A percentile compares a stretch with the other conserved stretches of the same genome.
Evolutionary conservation across 1,140 invertebrate species (phyloP).

Genomic region (Lepidurus couesii): DNA sequence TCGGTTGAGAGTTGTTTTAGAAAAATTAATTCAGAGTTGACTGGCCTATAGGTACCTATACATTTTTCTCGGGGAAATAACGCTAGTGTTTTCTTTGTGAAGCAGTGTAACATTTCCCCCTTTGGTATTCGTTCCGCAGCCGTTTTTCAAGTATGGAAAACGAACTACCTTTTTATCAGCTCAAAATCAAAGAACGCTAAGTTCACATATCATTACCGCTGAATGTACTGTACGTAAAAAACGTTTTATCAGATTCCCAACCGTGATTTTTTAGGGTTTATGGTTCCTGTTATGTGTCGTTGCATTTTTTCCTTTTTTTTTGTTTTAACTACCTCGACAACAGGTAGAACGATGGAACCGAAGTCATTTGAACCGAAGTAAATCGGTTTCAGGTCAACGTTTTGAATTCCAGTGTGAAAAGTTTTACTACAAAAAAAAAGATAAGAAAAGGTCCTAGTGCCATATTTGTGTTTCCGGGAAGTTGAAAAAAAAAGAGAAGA

Average conservation of each 20-base stretch:
- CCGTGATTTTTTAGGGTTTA: not conserved
- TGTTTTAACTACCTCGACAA: not conserved
- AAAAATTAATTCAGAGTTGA: not conserved
- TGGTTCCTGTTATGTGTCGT: not conserved
- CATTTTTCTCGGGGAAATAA: not conserved
- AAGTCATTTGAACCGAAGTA: no score
- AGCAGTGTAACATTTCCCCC: not conserved
- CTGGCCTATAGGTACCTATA: not conserved
- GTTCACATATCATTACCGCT: not conserved
- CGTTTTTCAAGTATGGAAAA: not conserved
- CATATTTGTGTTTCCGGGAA: no score
- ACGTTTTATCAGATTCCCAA: not conserved
- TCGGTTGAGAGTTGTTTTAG: no score
- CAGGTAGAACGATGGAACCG: no score
- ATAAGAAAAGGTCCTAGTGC: no score
- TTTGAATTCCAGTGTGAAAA: no score
- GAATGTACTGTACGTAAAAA: not conserved
- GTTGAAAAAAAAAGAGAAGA: no score
- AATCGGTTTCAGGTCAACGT: no score
- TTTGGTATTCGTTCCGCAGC: not conserved
- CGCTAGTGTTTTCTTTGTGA: not conserved
- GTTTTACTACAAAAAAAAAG: no score
- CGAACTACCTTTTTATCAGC: not conserved
- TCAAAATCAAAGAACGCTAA: constrained; percentile 7
- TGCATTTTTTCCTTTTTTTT: not conserved